These are phyloP conservation scores for Ctenoplectra terminalis DNA, from an alignment of 1,140 invertebrate genomes.

Conservation along the genomic window DNA sequence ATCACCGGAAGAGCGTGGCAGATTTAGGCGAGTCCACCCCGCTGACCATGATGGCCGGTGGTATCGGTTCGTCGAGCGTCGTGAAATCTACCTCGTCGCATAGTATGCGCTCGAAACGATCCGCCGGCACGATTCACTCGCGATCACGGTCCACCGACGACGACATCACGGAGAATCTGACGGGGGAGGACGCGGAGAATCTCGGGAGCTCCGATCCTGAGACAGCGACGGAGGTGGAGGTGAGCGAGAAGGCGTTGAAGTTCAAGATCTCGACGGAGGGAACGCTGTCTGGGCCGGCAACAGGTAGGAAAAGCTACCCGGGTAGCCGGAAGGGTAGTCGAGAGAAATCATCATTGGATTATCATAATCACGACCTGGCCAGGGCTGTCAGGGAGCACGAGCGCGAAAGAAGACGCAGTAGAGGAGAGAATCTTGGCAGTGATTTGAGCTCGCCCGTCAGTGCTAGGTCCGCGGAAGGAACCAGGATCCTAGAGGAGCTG, in stretches of 20 bases:
- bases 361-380: conserved; percentile 78
- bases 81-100: conserved; percentile 84
- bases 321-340: conserved; percentile 85
- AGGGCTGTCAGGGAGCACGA: conserved; percentile 78
- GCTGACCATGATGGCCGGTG: conserved; percentile 35
- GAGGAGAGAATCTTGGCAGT: conserved; percentile 75
- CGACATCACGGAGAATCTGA: conserved; percentile 81
- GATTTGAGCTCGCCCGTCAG: conserved; percentile 78
- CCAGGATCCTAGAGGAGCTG: conserved; percentile 75
- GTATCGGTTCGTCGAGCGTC: conserved; percentile 62
- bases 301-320: conserved; percentile 85
- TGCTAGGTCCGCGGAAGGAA: conserved; percentile 74
- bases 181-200: conserved; percentile 85
- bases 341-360: conserved; percentile 81
- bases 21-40: conserved; percentile 76
- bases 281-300: conserved; percentile 68
- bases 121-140: conserved; percentile 72
- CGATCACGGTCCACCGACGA: conserved; percentile 83
- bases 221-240: conserved; percentile 89
- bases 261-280: conserved; percentile 89
- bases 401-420: conserved; percentile 73
- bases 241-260: conserved; percentile 90
- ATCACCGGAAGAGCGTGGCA: conserved; percentile 85
- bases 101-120: conserved; percentile 83
- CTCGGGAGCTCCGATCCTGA: conserved; percentile 87